These are phyloP conservation scores for Standfussiana lucernea DNA, from an alignment of 2,888 invertebrate species.

Conservation along the genomic window DNA sequence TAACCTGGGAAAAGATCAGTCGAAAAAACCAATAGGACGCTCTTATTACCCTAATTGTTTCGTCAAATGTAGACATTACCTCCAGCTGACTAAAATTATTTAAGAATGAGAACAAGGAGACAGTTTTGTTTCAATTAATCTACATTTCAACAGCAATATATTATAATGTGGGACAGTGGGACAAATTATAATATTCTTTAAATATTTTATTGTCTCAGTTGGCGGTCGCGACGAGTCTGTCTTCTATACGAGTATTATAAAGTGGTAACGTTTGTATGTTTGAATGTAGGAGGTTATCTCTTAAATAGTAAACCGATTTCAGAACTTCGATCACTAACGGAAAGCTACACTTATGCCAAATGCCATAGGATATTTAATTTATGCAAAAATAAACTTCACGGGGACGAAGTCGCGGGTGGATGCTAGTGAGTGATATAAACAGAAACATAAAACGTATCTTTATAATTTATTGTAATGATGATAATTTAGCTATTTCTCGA, in stretches of 20 bases:
- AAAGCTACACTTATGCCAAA: background rate
- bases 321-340: background rate
- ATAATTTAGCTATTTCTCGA: constrained; percentile 24
- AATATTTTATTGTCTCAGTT: constrained; percentile 34
- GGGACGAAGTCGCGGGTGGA: too few species aligned
- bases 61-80: background rate
- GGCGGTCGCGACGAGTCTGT: constrained; percentile 10
- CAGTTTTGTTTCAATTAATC: constrained; percentile 22
- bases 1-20: background rate
- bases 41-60: background rate
- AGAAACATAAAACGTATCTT: background rate
- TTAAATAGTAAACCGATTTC: background rate
- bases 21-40: background rate
- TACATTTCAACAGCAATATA: constrained; percentile 11
- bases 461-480: constrained; percentile 34
- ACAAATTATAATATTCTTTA: constrained; percentile 18
- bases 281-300: background rate
- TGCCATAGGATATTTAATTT: background rate
- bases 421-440: background rate
- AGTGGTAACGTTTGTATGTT: background rate
- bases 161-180: constrained; percentile 18
- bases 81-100: background rate
- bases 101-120: constrained; percentile 12
- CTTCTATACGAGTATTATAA: background rate
- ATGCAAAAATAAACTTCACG: background rate